Evolutionary conservation across 1,140 invertebrate genomes (phyloP).

Genomic region (Ditylenchus dipsaci): DNA sequence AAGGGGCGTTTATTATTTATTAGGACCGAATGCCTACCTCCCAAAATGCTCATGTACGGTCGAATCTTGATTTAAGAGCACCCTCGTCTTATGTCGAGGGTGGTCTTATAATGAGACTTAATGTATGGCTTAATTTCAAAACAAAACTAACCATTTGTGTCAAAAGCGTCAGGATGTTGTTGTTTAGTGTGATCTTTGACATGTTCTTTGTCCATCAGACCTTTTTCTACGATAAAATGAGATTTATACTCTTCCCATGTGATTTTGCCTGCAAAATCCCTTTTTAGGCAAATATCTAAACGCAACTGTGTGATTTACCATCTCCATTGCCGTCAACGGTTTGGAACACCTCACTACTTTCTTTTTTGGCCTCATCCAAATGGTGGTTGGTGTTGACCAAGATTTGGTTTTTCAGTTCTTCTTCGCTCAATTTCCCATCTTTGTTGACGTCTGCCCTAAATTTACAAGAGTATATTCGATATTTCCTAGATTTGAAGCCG

Average conservation of each 20-base stretch:
- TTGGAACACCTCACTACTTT: conserved; percentile 29
- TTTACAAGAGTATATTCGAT: conserved; percentile 72
- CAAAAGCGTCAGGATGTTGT: conserved; percentile 14
- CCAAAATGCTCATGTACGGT: conserved; percentile 17
- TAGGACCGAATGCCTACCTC: too few species aligned
- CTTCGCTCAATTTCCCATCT: conserved; percentile 80
- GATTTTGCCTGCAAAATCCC: conserved; percentile 12
- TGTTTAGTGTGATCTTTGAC: conserved; percentile 30
- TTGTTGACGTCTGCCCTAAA: conserved; percentile 83
- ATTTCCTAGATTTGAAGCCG: conserved; percentile 16
- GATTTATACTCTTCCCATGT: conserved; percentile 36
- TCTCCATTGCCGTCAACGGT: conserved; percentile 31
- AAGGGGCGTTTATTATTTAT: too few species aligned
- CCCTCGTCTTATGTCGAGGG: too few species aligned
- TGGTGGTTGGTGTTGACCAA: conserved; percentile 18
- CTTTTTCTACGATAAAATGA: conserved; percentile 37
- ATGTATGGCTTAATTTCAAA: too few species aligned
- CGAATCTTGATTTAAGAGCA: too few species aligned
- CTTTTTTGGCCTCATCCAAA: conserved; percentile 29
- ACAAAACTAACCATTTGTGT: conserved; percentile 17
- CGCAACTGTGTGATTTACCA: conserved; percentile 17
- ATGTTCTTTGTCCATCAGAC: conserved; percentile 32
- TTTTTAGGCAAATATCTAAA: conserved; percentile 9
- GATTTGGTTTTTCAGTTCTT: conserved; percentile 68
- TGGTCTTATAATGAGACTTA: too few species aligned